phyloP scores from a whole-genome alignment of 64 coral and sea anemone genomes.

The Platygyra sinensis region DNA sequence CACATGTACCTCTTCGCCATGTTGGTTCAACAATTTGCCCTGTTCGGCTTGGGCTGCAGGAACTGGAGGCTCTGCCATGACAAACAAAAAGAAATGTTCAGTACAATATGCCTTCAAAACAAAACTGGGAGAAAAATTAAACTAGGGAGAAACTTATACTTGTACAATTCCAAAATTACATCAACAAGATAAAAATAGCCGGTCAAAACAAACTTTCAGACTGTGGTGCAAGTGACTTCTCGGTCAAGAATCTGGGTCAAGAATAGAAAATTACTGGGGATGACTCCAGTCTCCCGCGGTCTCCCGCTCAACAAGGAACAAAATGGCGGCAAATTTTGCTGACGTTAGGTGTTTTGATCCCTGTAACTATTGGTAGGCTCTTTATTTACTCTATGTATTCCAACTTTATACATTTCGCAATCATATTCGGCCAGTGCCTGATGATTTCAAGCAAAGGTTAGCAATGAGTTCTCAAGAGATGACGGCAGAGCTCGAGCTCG shows the following conservation, averaged over 20 bases:
- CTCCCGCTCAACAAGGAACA: neutral
- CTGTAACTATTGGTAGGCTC: neutral
- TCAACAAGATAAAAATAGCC: slow-evolving; percentile 2
- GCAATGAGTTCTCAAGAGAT: neutral
- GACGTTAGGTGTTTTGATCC: neutral
- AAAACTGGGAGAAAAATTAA: neutral
- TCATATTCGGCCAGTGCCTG: neutral
- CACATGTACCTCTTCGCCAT: neutral
- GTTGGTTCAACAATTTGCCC: neutral
- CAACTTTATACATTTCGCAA: neutral
- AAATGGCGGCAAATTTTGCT: neutral
- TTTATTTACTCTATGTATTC: neutral
- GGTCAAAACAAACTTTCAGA: neutral
- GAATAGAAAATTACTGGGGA: neutral
- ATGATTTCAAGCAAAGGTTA: neutral
- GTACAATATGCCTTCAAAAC: neutral
- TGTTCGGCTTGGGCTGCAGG: neutral
- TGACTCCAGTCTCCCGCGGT: neutral
- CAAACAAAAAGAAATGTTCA: neutral
- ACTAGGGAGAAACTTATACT: slow-evolving; percentile 1
- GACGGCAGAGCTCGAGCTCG: neutral
- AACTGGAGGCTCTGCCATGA: slow-evolving; percentile 8
- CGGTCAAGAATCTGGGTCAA: neutral
- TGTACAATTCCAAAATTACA: neutral
- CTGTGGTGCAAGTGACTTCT: slow-evolving; percentile 21